Conservation (phyloP, 1,140 invertebrate species). For the Trialeurodes vaporariorum region DNA sequence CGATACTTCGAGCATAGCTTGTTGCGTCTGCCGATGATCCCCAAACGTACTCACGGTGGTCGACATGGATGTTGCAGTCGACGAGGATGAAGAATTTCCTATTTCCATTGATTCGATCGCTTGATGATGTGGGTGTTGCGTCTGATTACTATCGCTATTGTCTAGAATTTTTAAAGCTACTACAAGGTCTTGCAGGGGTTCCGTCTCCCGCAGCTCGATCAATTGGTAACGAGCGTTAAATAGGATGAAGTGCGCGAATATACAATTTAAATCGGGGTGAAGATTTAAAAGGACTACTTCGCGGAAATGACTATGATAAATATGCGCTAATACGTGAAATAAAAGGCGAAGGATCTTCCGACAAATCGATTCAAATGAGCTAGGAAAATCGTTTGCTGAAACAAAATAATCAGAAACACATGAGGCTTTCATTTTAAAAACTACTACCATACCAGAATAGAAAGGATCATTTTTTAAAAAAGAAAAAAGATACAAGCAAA, state of each 20-base stretch:
- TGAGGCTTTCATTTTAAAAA: background rate
- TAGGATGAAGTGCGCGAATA: slow-evolving; percentile 89
- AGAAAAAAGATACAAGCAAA: background rate
- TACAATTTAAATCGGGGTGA: slow-evolving; percentile 89
- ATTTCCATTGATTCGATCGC: background rate
- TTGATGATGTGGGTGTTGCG: too few relatives aligned
- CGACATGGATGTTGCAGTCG: background rate
- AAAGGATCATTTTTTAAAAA: background rate
- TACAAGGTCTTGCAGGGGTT: slow-evolving; percentile 78
- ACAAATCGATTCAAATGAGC: slow-evolving; percentile 85
- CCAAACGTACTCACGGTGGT: too few relatives aligned
- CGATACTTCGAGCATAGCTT: background rate
- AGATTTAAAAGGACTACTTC: slow-evolving; percentile 84
- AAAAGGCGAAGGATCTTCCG: slow-evolving; percentile 91
- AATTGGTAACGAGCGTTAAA: slow-evolving; percentile 77
- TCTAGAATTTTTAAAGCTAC: slow-evolving; percentile 44
- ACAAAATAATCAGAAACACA: slow-evolving; percentile 30
- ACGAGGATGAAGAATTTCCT: background rate
- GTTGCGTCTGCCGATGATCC: background rate
- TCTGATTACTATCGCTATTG: background rate
- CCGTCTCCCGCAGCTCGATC: slow-evolving; percentile 90
- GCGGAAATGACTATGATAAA: slow-evolving; percentile 95
- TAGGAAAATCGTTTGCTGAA: slow-evolving; percentile 88
- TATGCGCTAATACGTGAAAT: slow-evolving; percentile 94
- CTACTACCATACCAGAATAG: background rate